Percentiles rank a stretch among this genome's conserved stretches.
Conservation (phyloP, 1,140 invertebrate genomes). For the Ruditapes philippinarum region DNA sequence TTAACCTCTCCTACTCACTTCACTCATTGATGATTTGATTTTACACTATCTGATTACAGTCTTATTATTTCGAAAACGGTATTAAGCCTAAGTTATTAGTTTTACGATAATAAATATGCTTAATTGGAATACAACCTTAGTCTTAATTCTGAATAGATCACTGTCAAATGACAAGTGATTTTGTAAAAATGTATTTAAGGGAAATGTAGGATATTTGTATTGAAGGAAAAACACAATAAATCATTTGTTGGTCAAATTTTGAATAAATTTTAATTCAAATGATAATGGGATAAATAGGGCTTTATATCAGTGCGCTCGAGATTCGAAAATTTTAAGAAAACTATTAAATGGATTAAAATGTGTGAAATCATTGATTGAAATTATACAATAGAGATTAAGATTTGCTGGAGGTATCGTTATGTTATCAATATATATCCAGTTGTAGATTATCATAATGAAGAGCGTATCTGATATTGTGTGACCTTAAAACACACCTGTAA, state of each 20-base stretch:
- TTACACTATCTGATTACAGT: too few species aligned
- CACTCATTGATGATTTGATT: too few species aligned
- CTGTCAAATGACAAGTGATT: too few species aligned
- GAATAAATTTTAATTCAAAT: neutral
- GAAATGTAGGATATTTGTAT: neutral
- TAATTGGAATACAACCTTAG: too few species aligned
- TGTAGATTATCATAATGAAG: conserved; percentile 48
- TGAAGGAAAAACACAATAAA: neutral
- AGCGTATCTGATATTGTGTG: neutral
- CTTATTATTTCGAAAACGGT: too few species aligned
- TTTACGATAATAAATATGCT: too few species aligned
- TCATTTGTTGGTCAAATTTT: conserved; percentile 1
- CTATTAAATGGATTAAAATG: conserved; percentile 18
- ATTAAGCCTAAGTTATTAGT: too few species aligned
- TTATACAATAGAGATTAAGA: conserved; percentile 29
- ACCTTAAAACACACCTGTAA: neutral
- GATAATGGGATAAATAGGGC: neutral
- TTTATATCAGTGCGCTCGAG: conserved; percentile 9
- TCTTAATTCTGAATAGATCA: too few species aligned
- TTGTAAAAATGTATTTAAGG: neutral
- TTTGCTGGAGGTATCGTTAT: neutral
- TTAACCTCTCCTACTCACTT: neutral
- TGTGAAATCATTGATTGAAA: conserved; percentile 7
- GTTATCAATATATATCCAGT: neutral
- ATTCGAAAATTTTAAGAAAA: neutral